phyloP scores from a whole-genome alignment of 2,888 invertebrate genomes.

The Notocelia uddmanniana region DNA sequence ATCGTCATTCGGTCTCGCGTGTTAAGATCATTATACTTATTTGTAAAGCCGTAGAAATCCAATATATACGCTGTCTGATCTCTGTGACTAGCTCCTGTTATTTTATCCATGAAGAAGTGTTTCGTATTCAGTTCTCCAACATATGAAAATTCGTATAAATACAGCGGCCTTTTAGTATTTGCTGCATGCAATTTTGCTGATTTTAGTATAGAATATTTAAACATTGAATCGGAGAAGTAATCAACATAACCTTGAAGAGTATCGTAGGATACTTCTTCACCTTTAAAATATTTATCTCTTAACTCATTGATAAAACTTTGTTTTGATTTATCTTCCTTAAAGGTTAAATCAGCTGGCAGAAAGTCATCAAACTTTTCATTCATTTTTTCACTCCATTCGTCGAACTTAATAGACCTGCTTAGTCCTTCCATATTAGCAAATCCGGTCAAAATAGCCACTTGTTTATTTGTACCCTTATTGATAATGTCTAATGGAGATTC shows the following conservation, averaged over 20 bases:
- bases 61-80: constrained; percentile 76
- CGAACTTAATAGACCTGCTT: constrained; percentile 69
- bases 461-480: constrained; percentile 62
- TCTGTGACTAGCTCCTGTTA: constrained; percentile 77
- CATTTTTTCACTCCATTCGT: constrained; percentile 73
- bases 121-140: constrained; percentile 70
- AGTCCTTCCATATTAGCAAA: constrained; percentile 79
- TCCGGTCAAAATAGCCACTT: constrained; percentile 70
- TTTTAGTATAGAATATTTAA: constrained; percentile 72
- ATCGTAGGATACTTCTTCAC: constrained; percentile 61
- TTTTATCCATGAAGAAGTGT: constrained; percentile 69
- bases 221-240: constrained; percentile 79
- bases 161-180: constrained; percentile 61
- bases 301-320: constrained; percentile 60
- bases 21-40: constrained; percentile 66
- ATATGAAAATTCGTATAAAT: constrained; percentile 75
- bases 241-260: constrained; percentile 68
- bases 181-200: constrained; percentile 69
- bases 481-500: constrained; percentile 73
- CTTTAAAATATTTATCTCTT: constrained; percentile 69
- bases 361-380: constrained; percentile 72
- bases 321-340: constrained; percentile 60
- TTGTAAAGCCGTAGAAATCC: constrained; percentile 71
- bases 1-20: constrained; percentile 71
- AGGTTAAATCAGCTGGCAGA: constrained; percentile 71